These are phyloP conservation scores for Pygmarrhopalites habei DNA, from an alignment of 1,140 invertebrate species.

Conservation along the genomic window DNA sequence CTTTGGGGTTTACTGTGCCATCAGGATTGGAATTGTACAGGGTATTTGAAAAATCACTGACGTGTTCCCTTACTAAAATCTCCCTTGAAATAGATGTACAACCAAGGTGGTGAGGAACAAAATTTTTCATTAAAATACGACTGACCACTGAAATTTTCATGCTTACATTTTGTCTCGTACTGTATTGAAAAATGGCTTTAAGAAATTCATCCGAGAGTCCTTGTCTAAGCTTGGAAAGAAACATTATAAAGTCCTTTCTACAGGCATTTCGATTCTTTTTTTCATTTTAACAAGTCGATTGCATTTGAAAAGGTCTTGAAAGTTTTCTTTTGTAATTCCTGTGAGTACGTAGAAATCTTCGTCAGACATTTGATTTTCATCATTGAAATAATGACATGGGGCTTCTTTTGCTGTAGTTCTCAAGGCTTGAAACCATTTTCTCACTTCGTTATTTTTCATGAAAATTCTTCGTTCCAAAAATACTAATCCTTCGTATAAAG, in stretches of 20 bases:
- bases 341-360: too few species aligned
- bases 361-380: too few species aligned
- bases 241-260: background rate
- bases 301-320: too few species aligned
- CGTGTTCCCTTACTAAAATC: background rate
- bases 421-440: too few species aligned
- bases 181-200: background rate
- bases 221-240: conserved; percentile 1
- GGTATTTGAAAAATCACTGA: background rate
- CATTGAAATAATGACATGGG: too few species aligned
- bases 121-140: background rate
- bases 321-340: too few species aligned
- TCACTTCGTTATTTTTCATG: too few species aligned
- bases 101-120: background rate
- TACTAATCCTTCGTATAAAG: too few species aligned
- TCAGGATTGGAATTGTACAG: background rate
- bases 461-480: too few species aligned
- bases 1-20: too few species aligned
- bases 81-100: background rate
- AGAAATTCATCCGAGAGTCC: conserved; percentile 2
- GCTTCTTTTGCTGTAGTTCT: too few species aligned
- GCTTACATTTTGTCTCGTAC: background rate
- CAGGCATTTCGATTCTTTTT: background rate
- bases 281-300: too few species aligned
- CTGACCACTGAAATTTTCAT: background rate